Evolutionary conservation across 2,113 vertebrate genomes (phyloP), one percentile per base, ranked within the genome.

Genomic region (Caracal caracal): DNA sequence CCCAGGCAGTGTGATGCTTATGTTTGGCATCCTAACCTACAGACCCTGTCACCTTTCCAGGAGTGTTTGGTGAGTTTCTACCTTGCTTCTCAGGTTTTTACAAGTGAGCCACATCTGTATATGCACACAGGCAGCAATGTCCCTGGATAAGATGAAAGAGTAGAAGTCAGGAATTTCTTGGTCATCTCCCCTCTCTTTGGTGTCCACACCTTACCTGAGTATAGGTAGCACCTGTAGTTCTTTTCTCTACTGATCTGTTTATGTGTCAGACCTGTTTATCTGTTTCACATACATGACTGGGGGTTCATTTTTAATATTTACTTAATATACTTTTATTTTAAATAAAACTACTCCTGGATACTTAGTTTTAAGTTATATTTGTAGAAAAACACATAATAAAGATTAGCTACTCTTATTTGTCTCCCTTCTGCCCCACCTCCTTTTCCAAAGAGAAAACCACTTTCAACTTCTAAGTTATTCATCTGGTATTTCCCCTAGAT

Each of bases 381-480:
- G 19, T 61, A 87, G 15, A 35, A 47, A 78, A 91, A 84, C 30
- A 59, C 1, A 68, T 12, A 66, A 66, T 47, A 30, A 87, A 86
- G 90, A 78, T 83, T 43, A 70, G 3, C 22, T 37, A 40, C 49
- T 93, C 51, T 63, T 33, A 66, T 24, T 53, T 9, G 13, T 33
- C 19, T 91, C n/a, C 20, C 26, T 13, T 90, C 33, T 28, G 30
- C 10, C 19, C 75, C 4, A 65, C 22, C 24, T 73, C 6, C 66
- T 33, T 93, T 93, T 83, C 85, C 65, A 79, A 71, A 87, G 76
- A 85, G 56, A 75, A 90, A 97, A 84, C n/a, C 63, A 73, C 70
- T 83, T 35, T 78, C 28, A 49, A 35, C 30, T 75, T 75, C 22
- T 47, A 56, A 97, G 33, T 81, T 84, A 28, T 65, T 90, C 70